Percentiles rank a stretch among this genome's conserved stretches.
Conservation (phyloP, 2,113 vertebrate genomes). For the Bostrychus sinensis region DNA sequence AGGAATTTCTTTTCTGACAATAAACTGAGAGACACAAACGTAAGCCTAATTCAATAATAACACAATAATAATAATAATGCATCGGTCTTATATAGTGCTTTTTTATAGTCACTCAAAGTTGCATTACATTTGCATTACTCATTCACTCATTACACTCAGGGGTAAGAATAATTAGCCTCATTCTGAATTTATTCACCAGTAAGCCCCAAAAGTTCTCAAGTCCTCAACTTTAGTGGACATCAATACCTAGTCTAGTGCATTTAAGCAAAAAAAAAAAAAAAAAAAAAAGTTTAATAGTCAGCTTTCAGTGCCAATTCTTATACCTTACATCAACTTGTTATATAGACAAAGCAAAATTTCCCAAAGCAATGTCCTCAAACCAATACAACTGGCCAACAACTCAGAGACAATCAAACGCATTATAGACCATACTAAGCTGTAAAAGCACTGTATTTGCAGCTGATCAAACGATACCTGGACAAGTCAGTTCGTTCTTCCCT, state of each 20-base stretch:
- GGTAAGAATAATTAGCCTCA: background rate
- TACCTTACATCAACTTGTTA: slow-evolving; percentile 23
- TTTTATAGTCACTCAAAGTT: too few species aligned
- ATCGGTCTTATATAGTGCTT: too few species aligned
- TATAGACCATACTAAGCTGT: slow-evolving; percentile 5
- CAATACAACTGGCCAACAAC: slow-evolving; percentile 33
- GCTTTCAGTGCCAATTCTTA: too few species aligned
- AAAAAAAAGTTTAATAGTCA: slow-evolving; percentile 11
- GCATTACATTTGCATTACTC: too few species aligned
- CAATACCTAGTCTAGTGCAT: slow-evolving; percentile 22
- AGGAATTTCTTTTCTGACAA: slow-evolving; percentile 15
- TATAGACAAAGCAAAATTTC: background rate
- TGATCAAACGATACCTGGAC: slow-evolving; percentile 30
- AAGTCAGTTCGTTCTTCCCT: slow-evolving; percentile 17
- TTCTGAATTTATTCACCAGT: background rate
- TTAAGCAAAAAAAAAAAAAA: slow-evolving; percentile 9
- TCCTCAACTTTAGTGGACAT: slow-evolving; percentile 22
- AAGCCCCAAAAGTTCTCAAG: slow-evolving; percentile 12
- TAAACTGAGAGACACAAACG: background rate
- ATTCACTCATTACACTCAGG: background rate
- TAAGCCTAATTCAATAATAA: too few species aligned
- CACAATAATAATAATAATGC: too few species aligned
- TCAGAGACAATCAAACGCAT: slow-evolving; percentile 45
- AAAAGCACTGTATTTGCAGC: background rate
- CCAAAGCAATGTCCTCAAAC: slow-evolving; percentile 3